Conservation (phyloP, 37 sponge, comb jelly and placozoan species). For the Diacarnus erythraeanus region DNA sequence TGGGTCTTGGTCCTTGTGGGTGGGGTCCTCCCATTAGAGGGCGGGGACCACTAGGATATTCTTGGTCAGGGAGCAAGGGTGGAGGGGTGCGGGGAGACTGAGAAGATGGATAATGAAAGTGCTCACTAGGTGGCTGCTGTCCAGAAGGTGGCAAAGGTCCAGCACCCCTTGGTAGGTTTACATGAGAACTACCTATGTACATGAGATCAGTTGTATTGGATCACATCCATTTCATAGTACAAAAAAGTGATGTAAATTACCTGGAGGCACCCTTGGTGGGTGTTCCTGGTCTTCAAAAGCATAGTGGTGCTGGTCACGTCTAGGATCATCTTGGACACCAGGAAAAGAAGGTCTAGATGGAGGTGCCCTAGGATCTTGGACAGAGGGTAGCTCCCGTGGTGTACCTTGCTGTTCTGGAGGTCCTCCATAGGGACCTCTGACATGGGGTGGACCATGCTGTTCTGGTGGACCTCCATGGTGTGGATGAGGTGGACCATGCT, state of each 20-base stretch:
- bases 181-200: too few species aligned
- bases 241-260: too few species aligned
- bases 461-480: neutral
- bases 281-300: neutral
- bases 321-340: neutral
- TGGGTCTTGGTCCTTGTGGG: neutral
- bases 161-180: neutral
- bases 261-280: too few species aligned
- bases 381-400: neutral
- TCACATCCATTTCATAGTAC: too few species aligned
- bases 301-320: neutral
- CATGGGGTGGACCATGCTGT: neutral
- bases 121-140: constrained; percentile 17
- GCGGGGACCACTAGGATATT: neutral
- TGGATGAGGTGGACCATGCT: neutral
- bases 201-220: too few species aligned
- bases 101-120: neutral
- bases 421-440: neutral
- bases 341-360: neutral
- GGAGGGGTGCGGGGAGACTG: neutral
- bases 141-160: neutral
- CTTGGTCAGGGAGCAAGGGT: neutral
- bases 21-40: neutral
- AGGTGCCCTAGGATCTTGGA: neutral
- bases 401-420: neutral